Percentiles rank a stretch among this genome's conserved stretches.
Evolutionary conservation across 2,797 vertebrate species (phyloP).

Genomic region (Vipera latastei): DNA sequence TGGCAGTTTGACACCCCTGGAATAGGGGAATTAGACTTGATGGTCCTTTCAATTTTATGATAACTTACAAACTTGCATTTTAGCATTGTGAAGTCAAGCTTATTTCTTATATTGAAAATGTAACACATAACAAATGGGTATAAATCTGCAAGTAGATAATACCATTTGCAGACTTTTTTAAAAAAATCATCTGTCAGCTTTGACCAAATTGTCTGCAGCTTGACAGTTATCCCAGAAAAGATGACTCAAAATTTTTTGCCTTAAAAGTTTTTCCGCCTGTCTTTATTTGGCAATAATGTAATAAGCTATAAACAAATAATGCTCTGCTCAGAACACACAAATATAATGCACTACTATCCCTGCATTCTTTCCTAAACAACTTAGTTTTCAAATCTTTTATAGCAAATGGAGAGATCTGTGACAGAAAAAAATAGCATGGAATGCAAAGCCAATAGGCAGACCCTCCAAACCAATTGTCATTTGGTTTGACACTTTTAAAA

Average conservation of each 20-base stretch:
- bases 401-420: neutral
- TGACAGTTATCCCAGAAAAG: slow-evolving; percentile 69
- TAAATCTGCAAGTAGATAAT: slow-evolving; percentile 35
- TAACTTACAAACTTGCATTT: neutral
- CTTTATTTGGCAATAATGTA: slow-evolving; percentile 11
- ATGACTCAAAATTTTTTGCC: slow-evolving; percentile 67
- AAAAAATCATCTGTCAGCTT: slow-evolving; percentile 60
- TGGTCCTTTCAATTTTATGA: too few relatives aligned
- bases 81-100: slow-evolving; percentile 32
- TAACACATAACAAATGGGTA: slow-evolving; percentile 44
- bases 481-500: neutral
- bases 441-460: neutral
- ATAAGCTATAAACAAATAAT: slow-evolving; percentile 20
- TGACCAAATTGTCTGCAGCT: slow-evolving; percentile 54
- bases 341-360: slow-evolving; percentile 1
- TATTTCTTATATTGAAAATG: slow-evolving; percentile 38
- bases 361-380: slow-evolving; percentile 10
- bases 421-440: neutral
- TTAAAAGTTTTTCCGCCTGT: slow-evolving; percentile 53
- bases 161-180: neutral
- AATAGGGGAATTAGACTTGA: too few relatives aligned
- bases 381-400: neutral
- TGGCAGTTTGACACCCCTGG: too few relatives aligned
- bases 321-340: slow-evolving; percentile 24
- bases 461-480: neutral